Evolutionary conservation across 1,140 invertebrate species (phyloP).

Genomic region (Vanessa atalanta): DNA sequence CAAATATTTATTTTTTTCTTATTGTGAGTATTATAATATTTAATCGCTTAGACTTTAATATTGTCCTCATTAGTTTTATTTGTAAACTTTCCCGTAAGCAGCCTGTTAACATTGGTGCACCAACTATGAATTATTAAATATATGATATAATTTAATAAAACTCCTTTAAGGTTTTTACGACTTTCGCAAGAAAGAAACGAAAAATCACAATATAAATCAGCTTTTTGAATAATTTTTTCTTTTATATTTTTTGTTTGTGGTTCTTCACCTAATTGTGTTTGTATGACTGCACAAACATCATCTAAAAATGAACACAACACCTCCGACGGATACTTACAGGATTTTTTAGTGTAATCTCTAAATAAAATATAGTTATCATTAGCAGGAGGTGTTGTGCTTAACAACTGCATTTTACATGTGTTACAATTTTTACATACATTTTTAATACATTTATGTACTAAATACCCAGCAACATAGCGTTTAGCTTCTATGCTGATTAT

Average conservation of each 20-base stretch:
- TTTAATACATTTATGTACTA: too few species aligned
- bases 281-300: conserved; percentile 28
- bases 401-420: background rate
- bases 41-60: conserved; percentile 22
- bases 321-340: conserved; percentile 32
- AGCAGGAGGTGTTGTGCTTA: conserved; percentile 24
- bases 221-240: conserved; percentile 19
- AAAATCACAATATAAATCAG: conserved; percentile 27
- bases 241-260: conserved; percentile 26
- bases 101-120: conserved; percentile 33
- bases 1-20: conserved; percentile 8
- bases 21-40: conserved; percentile 14
- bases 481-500: too few species aligned
- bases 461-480: too few species aligned
- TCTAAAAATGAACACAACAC: conserved; percentile 24
- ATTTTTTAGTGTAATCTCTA: conserved; percentile 29
- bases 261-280: conserved; percentile 27
- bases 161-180: too few species aligned
- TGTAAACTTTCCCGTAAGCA: conserved; percentile 20
- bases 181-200: conserved; percentile 20
- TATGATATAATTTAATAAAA: conserved; percentile 26
- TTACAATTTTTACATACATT: too few species aligned
- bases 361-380: conserved; percentile 22
- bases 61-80: conserved; percentile 10
- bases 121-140: conserved; percentile 31